Conservation (phyloP, 2,797 vertebrate genomes). For the Caiman crocodilus region DNA sequence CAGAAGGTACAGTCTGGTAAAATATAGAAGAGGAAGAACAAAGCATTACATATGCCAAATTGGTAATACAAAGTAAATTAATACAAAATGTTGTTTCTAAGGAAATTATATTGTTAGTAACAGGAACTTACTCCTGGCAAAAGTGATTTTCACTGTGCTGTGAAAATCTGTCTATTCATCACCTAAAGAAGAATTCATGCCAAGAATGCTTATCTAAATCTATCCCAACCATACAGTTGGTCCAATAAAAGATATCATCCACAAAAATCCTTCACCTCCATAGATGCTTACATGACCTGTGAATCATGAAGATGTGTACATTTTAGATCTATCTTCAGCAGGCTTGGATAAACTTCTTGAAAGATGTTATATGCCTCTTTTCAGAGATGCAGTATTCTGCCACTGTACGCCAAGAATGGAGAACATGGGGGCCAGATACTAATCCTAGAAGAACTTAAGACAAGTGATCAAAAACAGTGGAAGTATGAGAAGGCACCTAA, state of each 20-base stretch:
- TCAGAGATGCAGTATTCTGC: too few relatives aligned
- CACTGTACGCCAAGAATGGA: too few relatives aligned
- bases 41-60: neutral
- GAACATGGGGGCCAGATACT: fast-evolving
- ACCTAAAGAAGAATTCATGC: too few relatives aligned
- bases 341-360: neutral
- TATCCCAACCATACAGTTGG: too few relatives aligned
- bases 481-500: neutral
- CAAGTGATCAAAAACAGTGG: neutral
- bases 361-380: neutral
- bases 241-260: too few relatives aligned
- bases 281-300: neutral
- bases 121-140: neutral
- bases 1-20: slow-evolving; percentile 6
- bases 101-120: neutral
- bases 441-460: neutral
- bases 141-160: neutral
- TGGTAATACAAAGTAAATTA: neutral
- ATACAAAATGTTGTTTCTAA: neutral
- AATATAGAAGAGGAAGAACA: neutral
- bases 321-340: neutral
- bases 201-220: too few relatives aligned
- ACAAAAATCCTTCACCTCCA: neutral
- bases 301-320: neutral
- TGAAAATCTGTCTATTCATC: too few relatives aligned